These are phyloP conservation scores for Pygocentrus nattereri DNA, from an alignment of 2,797 vertebrate species.

Conservation along the genomic window DNA sequence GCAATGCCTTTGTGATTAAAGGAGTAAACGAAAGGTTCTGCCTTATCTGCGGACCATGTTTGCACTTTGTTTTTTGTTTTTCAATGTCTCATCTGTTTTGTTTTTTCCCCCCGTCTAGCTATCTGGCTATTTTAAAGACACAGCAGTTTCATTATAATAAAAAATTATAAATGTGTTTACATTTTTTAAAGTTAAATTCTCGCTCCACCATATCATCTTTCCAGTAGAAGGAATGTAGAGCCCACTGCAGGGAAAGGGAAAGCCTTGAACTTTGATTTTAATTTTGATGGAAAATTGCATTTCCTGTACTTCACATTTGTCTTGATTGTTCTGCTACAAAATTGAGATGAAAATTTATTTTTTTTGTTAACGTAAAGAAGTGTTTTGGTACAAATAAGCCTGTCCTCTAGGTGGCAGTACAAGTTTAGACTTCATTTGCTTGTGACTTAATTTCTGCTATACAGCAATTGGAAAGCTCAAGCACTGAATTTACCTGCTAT, in stretches of 20 bases:
- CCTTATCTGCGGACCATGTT: constrained; percentile 41
- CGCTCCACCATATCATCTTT: neutral
- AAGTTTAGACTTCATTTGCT: neutral
- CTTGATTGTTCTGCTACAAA: too few species aligned
- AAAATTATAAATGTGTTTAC: constrained; percentile 8
- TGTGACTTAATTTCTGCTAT: neutral
- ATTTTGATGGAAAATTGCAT: neutral
- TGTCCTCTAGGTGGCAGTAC: constrained; percentile 38
- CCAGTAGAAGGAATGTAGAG: neutral
- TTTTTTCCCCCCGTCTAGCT: neutral
- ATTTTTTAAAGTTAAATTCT: constrained; percentile 5
- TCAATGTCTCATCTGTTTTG: constrained; percentile 2
- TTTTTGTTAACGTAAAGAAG: neutral
- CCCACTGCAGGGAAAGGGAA: neutral
- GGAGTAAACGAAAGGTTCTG: constrained; percentile 69
- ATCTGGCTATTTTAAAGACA: constrained; percentile 1
- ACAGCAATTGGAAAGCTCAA: neutral
- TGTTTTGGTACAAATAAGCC: neutral
- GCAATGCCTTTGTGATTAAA: constrained; percentile 81
- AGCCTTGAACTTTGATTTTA: neutral
- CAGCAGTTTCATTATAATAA: constrained; percentile 9
- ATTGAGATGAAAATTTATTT: too few species aligned
- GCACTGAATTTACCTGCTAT: neutral
- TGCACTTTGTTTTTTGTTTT: constrained; percentile 16
- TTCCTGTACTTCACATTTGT: neutral